A percentile compares a stretch with the other conserved stretches of the same genome.
Evolutionary conservation across 2,113 vertebrate genomes (phyloP).

Genomic region (Daubentonia madagascariensis): DNA sequence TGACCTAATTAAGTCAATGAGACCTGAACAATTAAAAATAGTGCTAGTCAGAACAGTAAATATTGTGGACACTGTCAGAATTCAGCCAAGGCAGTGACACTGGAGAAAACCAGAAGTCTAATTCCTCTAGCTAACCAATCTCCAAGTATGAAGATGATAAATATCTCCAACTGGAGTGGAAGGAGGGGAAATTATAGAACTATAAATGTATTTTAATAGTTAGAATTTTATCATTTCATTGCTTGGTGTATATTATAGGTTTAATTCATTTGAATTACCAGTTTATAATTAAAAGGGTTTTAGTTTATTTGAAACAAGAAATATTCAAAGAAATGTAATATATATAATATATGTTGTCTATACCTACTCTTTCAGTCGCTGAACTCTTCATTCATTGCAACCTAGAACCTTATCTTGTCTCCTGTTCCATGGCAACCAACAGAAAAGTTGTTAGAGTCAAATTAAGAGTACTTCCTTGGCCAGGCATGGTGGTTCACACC

Average conservation of each 20-base stretch:
- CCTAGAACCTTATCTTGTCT: not conserved
- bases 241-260: not conserved
- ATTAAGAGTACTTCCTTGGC: not conserved
- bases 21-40: not conserved
- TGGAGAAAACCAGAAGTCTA: not conserved
- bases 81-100: not conserved
- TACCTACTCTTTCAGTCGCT: not conserved
- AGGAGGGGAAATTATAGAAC: too few species aligned
- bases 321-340: not conserved
- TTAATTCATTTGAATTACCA: not conserved
- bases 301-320: not conserved
- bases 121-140: not conserved
- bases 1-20: not conserved
- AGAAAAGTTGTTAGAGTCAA: not conserved
- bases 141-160: not conserved
- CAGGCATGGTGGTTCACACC: too few species aligned
- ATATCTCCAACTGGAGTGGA: too few species aligned
- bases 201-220: not conserved
- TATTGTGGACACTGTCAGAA: not conserved
- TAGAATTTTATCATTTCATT: not conserved
- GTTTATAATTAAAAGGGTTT: not conserved
- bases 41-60: not conserved
- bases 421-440: not conserved
- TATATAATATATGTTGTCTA: not conserved
- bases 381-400: not conserved